Evolutionary conservation across 2,888 invertebrate species (phyloP).

Genomic region (Endomychus coccineus): DNA sequence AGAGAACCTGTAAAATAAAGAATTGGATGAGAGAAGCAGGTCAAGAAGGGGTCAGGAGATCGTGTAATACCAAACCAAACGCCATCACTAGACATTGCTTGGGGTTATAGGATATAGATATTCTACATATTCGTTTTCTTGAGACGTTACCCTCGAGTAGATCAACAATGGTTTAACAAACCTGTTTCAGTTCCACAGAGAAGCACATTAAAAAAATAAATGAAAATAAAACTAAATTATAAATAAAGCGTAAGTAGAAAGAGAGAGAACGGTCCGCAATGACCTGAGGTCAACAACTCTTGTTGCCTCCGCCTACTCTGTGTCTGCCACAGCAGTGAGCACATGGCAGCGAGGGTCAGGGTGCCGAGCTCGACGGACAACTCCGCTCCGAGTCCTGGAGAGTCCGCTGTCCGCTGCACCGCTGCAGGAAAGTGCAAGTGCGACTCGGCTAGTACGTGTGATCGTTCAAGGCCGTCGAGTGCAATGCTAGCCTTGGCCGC

Average conservation of each 20-base stretch:
- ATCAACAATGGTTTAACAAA: constrained; percentile 21
- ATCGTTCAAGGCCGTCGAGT: constrained; percentile 42
- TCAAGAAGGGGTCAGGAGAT: too few relatives aligned
- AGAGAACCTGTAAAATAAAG: too few relatives aligned
- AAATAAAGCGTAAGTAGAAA: constrained; percentile 37
- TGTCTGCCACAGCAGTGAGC: constrained; percentile 33
- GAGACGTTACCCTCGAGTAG: constrained; percentile 16
- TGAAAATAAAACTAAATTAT: constrained; percentile 36
- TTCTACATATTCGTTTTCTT: constrained; percentile 12
- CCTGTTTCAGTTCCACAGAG: constrained; percentile 29
- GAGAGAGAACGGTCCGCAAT: constrained; percentile 38
- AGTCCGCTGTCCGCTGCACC: constrained; percentile 9
- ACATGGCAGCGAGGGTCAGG: constrained; percentile 12
- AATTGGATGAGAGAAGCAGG: too few relatives aligned
- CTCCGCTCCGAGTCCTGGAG: constrained; percentile 10
- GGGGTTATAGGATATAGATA: constrained; percentile 11
- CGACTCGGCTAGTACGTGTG: constrained; percentile 34
- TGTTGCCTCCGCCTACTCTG: constrained; percentile 44
- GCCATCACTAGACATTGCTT: too few relatives aligned
- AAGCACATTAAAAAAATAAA: constrained; percentile 27
- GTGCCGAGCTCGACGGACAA: constrained; percentile 14
- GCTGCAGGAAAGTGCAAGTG: constrained; percentile 36
- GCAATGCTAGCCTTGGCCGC: constrained; percentile 34
- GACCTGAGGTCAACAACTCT: constrained; percentile 46
- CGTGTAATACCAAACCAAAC: too few relatives aligned